Base-by-base conservation (phyloP, 2,888 invertebrate genomes). In the Amphipoea oculea region DNA sequence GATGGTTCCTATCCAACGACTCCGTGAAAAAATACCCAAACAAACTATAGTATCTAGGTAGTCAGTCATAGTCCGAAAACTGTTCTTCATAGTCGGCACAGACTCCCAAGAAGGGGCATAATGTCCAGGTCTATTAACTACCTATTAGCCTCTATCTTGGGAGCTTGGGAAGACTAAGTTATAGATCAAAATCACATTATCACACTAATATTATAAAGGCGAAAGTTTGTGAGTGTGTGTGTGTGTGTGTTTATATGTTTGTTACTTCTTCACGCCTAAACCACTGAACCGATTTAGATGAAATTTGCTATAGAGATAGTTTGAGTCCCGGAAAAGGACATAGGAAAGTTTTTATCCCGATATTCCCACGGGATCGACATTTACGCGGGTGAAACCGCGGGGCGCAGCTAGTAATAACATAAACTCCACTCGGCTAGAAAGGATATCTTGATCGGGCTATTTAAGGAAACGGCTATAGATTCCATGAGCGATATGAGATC, bases 371-470 rank as follows among this genome's bases (percentile, higher is more conserved):
- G n/a, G n/a, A n/a, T n/a, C n/a, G n/a, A n/a, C n/a, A n/a, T n/a
- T n/a, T n/a, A n/a, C n/a, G n/a, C n/a, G n/a, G n/a, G n/a, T n/a
- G n/a, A n/a, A n/a, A n/a, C n/a, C n/a, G n/a, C n/a, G n/a, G n/a
- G n/a, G n/a, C n/a, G n/a, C n/a, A n/a, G n/a, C n/a, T n/a, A n/a
- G n/a, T 62, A 45, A 40, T 65, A 40, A 60, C 14, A 36, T 29
- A 45, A 68, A 60, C 0, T 69, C n/a, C 17, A 48, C 20, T 29
- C 20, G n/a, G 29, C 23, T 45, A 45, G 17, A 60, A 74, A 20
- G 71, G 40, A 54, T 76, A 80, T 73, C 81, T 73, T 72, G 65
- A 69, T 84, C 45, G 20, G 48, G 54, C 63, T 80, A 45, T 80
- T 67, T 85, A 76, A 57, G 73, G 66, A 70, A 63, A 69, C 20